Evolutionary conservation across 2,113 vertebrate species (phyloP).

Genomic region (Lynx canadensis): DNA sequence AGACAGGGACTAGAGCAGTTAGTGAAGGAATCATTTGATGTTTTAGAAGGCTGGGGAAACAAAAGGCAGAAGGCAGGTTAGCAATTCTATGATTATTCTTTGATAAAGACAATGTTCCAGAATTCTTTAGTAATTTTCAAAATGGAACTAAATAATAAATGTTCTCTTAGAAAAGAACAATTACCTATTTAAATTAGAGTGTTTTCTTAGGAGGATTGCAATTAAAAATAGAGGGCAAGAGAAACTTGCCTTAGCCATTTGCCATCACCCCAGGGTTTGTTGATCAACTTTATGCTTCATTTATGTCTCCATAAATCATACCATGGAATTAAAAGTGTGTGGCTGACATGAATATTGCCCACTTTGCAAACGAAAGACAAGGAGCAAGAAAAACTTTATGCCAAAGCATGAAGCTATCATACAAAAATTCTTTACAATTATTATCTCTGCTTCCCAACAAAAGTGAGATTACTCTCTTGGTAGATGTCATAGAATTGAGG

Average conservation of each 20-base stretch:
- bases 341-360: conserved; percentile 79
- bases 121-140: conserved; percentile 60
- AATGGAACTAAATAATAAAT: conserved; percentile 71
- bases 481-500: conserved; percentile 82
- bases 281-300: conserved; percentile 83
- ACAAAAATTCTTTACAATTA: conserved; percentile 81
- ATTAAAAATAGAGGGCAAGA: conserved; percentile 73
- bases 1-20: background rate
- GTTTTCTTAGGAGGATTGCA: conserved; percentile 70
- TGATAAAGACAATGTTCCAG: conserved; percentile 69
- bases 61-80: background rate
- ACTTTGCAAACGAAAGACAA: conserved; percentile 80
- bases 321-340: conserved; percentile 78
- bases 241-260: conserved; percentile 74
- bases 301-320: conserved; percentile 81
- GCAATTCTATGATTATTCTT: conserved; percentile 70
- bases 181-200: conserved; percentile 76
- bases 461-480: conserved; percentile 84
- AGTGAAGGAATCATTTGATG: background rate
- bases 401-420: conserved; percentile 73
- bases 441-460: conserved; percentile 82
- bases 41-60: background rate
- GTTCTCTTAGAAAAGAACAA: conserved; percentile 71
- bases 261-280: conserved; percentile 75
- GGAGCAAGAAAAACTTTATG: conserved; percentile 79